Evolutionary conservation across 2,888 invertebrate species (phyloP), one percentile per base, ranked within the genome.

Genomic region (Papilio gigon): DNA sequence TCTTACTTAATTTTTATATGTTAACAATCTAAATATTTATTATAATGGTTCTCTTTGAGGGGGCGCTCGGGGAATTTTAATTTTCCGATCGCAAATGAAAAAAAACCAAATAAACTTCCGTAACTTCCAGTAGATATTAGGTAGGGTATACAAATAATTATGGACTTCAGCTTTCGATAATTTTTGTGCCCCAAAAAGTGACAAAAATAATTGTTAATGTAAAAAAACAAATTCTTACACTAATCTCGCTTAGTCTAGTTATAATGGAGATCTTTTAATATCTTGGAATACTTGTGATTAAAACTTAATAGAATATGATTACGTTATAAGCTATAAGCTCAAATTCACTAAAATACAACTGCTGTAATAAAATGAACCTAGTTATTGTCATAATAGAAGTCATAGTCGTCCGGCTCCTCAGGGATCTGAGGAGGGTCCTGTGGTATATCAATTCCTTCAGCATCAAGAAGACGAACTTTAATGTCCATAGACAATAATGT

Each of bases 401-500:
- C 96, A 86, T 97, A 98, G 89, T 98, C 97, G 76, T 97, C 95
- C 4, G 99, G 98, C 82, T 97, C 96, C 63, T 96, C 96, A 0
- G 99, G 98, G 80, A 99, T 96, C 53, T 95, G 94, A 3, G 98
- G 99, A 14, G 98, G 97, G 81, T 97, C 96, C 80, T 97, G 96
- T 0, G 98, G 98, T 79, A 98, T 98, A 74, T 96, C 96, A 66
- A 99, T 96, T 6, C 98, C 98, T 88, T 99, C 98, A 0, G 98
- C 97, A 87, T 99, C 98, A 71, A 99, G 91, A 67, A 99, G 90
- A 71, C 98, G 93, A 58, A 99, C 93, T 87, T 99, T 98, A 67
- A 99, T 97, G 84, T 99, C 99, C 98, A 99, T 98, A 11, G 97
- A 97, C 12, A 99, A 90, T 69, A 99, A 91, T 40, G 96, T 97